These are phyloP conservation scores for Macaca mulatta DNA, from an alignment of 2,113 vertebrate species.

Conservation along the genomic window DNA sequence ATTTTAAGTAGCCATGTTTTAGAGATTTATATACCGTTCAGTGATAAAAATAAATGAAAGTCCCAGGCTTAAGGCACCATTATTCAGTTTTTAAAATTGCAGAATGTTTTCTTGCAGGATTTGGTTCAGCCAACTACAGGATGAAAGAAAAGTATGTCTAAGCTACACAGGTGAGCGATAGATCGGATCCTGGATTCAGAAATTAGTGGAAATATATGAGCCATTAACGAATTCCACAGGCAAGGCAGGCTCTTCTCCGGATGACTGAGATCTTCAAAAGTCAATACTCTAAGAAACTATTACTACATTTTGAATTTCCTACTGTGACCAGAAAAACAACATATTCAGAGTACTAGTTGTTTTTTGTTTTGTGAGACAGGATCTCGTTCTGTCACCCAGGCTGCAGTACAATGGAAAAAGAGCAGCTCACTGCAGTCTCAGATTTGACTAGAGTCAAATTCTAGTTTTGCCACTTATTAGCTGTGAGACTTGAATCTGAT, in stretches of 20 bases:
- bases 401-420: too few species aligned
- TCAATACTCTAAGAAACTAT: neutral
- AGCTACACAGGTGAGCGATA: neutral
- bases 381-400: too few species aligned
- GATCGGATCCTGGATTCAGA: neutral
- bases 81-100: neutral
- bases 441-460: neutral
- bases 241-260: neutral
- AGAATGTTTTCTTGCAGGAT: conserved; percentile 25
- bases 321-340: neutral
- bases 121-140: conserved; percentile 28
- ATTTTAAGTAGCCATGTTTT: neutral
- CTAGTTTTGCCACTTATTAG: neutral
- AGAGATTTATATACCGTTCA: neutral
- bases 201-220: neutral
- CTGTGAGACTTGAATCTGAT: neutral
- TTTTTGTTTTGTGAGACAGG: neutral
- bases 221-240: neutral
- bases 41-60: neutral
- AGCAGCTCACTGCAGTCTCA: too few species aligned
- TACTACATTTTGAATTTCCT: neutral
- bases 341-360: neutral
- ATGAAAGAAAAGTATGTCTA: neutral
- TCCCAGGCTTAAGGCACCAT: neutral
- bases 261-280: conserved; percentile 13